phyloP scores from a whole-genome alignment of 2,113 vertebrate genomes.

The Muntiacus muntjak region DNA sequence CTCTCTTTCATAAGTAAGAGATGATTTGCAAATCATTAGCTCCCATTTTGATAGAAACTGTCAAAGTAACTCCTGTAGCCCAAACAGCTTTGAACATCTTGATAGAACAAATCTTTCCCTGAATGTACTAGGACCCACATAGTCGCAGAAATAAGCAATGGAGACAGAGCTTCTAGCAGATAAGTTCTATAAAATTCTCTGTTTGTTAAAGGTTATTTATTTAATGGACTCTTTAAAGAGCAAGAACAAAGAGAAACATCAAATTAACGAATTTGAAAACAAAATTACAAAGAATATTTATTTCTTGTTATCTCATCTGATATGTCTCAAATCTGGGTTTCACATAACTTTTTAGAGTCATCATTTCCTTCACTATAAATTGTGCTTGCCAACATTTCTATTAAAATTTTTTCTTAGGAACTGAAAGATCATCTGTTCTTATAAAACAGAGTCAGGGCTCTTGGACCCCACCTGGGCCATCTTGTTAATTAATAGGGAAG shows the following conservation, averaged over 20 bases:
- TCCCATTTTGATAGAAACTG: conserved; percentile 3
- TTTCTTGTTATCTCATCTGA: conserved; percentile 34
- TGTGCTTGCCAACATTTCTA: not conserved
- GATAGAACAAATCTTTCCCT: not conserved
- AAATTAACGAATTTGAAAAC: conserved; percentile 37
- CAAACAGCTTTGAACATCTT: not conserved
- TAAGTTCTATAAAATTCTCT: conserved; percentile 1
- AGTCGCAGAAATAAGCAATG: not conserved
- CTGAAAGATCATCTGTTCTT: not conserved
- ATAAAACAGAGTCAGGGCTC: not conserved
- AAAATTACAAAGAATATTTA: conserved; percentile 32
- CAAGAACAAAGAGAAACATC: conserved; percentile 31
- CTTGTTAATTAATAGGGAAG: not conserved
- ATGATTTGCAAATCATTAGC: not conserved
- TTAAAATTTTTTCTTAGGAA: not conserved
- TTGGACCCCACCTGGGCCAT: not conserved
- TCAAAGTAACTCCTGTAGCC: not conserved
- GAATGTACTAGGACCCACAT: not conserved
- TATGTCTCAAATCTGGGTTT: not conserved
- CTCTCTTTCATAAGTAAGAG: not conserved
- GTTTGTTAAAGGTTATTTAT: conserved; percentile 18
- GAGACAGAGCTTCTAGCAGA: not conserved
- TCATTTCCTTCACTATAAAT: not conserved
- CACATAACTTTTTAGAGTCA: not conserved
- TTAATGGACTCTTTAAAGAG: not conserved